Conservation (phyloP, 1,140 invertebrate species). For the Caenorhabditis inopinata region DNA sequence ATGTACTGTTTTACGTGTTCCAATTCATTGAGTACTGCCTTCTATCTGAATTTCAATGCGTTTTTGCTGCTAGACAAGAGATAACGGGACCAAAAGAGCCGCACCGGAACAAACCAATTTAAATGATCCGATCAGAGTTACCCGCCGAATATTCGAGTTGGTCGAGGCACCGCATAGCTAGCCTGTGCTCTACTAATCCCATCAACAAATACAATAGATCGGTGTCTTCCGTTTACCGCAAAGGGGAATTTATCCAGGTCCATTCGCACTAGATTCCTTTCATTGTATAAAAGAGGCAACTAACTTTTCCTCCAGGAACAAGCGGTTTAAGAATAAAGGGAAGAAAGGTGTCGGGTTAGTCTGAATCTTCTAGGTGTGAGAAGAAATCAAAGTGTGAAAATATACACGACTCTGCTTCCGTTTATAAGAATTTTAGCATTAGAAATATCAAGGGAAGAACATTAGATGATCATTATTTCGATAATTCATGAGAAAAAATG, state of each 20-base stretch:
- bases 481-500: no score
- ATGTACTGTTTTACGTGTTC: not conserved
- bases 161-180: not conserved
- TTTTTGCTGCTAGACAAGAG: no score
- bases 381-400: not conserved
- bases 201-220: not conserved
- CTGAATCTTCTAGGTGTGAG: not conserved
- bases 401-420: no score
- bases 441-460: no score
- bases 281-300: not conserved
- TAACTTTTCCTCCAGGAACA: not conserved
- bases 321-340: not conserved
- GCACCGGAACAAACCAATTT: conserved; percentile 32
- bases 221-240: conserved; percentile 31
- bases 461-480: no score
- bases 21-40: not conserved
- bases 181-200: not conserved
- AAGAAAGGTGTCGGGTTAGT: not conserved
- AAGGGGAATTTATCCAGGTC: conserved; percentile 7
- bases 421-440: no score
- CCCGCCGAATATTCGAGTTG: not conserved
- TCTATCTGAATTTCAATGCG: no score
- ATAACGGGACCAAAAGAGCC: not conserved
- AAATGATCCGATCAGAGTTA: not conserved
- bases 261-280: conserved; percentile 10